phyloP scores from a whole-genome alignment of 2,797 vertebrate species.

The Lepidocolaptes lacrymiger region DNA sequence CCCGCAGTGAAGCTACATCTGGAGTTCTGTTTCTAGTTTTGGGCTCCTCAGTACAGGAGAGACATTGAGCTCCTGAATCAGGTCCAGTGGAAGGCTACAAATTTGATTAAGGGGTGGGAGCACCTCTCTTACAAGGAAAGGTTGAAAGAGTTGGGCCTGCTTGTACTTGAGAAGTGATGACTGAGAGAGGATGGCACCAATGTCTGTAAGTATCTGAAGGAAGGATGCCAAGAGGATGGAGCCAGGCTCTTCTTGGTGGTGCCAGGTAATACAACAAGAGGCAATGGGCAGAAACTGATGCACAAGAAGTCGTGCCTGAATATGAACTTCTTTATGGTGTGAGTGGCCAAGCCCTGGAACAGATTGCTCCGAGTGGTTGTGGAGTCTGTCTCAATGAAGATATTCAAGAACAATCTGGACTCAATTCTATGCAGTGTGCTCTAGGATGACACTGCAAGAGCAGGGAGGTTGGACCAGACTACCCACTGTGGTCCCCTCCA shows the following conservation, averaged over 20 bases:
- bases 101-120: neutral
- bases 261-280: neutral
- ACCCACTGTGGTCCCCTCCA: neutral
- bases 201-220: neutral
- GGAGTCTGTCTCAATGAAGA: neutral
- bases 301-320: neutral
- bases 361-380: neutral
- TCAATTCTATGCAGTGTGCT: neutral
- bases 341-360: neutral
- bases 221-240: neutral
- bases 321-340: neutral
- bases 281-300: neutral
- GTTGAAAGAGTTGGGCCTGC: neutral
- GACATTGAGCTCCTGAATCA: neutral
- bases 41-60: neutral
- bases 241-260: neutral
- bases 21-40: neutral
- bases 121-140: neutral
- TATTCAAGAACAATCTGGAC: neutral
- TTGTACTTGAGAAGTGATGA: neutral
- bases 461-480: neutral
- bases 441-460: neutral
- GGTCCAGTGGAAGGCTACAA: accelerated
- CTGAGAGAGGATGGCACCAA: neutral
- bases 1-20: neutral